These are phyloP conservation scores for Phrynocephalus vlangalii DNA, from an alignment of 2,797 vertebrate genomes.

Conservation along the genomic window DNA sequence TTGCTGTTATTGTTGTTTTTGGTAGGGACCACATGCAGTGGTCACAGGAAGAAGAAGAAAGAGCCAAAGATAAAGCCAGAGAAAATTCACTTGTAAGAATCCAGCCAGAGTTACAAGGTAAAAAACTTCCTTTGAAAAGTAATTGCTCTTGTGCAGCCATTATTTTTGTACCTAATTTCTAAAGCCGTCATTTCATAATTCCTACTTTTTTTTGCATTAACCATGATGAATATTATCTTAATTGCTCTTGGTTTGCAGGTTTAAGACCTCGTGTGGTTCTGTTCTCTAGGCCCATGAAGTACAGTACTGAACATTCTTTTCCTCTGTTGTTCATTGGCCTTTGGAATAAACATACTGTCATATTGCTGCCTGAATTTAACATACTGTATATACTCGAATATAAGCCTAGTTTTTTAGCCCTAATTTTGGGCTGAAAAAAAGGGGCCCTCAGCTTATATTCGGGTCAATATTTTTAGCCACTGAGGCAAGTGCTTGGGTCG, in stretches of 20 bases:
- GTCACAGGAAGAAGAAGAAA: conserved; percentile 87
- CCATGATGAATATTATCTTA: neutral
- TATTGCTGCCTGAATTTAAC: neutral
- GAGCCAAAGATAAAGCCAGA: conserved; percentile 80
- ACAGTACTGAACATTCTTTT: neutral
- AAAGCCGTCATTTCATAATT: neutral
- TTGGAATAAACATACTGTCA: neutral
- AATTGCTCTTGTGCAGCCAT: neutral
- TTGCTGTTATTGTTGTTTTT: conserved; percentile 27
- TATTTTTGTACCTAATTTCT: conserved; percentile 28
- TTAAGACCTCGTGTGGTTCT: neutral
- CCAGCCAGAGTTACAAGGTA: conserved; percentile 84
- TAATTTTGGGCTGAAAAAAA: no score
- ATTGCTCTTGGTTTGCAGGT: neutral
- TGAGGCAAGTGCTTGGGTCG: no score
- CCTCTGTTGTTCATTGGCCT: neutral
- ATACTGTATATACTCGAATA: neutral
- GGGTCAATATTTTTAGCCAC: no score
- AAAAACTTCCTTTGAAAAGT: conserved; percentile 18
- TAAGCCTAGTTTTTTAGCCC: no score
- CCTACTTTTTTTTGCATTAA: conserved; percentile 13
- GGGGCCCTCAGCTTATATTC: no score
- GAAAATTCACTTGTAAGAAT: conserved; percentile 86
- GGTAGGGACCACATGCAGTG: conserved; percentile 93
- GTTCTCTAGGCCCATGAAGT: neutral